Conservation (phyloP, 1,140 invertebrate genomes). For the Aphelinus atriplicis region DNA sequence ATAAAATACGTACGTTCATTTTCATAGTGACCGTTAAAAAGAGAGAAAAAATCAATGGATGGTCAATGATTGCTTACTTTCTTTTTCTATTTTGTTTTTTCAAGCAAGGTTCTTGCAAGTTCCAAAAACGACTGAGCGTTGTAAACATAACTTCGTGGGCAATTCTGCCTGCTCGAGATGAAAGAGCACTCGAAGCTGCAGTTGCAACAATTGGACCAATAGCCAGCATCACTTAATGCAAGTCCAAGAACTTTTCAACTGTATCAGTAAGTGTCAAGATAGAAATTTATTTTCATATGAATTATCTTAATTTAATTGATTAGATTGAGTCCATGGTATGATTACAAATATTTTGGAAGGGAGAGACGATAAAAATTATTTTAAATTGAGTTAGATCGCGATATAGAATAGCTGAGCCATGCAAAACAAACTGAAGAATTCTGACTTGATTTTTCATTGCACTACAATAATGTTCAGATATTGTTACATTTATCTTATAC, state of each 20-base stretch:
- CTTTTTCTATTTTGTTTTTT: conserved; percentile 20
- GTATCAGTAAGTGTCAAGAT: conserved; percentile 71
- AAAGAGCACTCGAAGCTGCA: conserved; percentile 73
- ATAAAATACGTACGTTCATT: too few relatives aligned
- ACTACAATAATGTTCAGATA: too few relatives aligned
- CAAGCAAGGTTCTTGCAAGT: conserved; percentile 74
- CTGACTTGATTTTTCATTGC: too few relatives aligned
- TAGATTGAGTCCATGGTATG: neutral
- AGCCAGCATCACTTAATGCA: conserved; percentile 78
- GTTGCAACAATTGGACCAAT: conserved; percentile 78
- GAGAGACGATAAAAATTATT: neutral
- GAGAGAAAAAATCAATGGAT: neutral
- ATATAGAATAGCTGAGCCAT: too few relatives aligned
- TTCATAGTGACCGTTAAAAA: too few relatives aligned
- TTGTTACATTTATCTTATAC: too few relatives aligned
- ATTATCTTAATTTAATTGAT: conserved; percentile 7
- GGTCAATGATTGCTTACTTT: neutral
- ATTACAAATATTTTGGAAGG: neutral
- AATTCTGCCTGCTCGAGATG: conserved; percentile 74
- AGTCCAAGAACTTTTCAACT: conserved; percentile 80
- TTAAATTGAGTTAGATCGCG: too few relatives aligned
- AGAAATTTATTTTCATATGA: neutral
- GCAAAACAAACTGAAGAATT: too few relatives aligned
- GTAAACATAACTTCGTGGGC: conserved; percentile 76
- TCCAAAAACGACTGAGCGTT: conserved; percentile 63